Evolutionary conservation across 2,797 vertebrate genomes (phyloP).

Genomic region (Coregonus ussuriensis): DNA sequence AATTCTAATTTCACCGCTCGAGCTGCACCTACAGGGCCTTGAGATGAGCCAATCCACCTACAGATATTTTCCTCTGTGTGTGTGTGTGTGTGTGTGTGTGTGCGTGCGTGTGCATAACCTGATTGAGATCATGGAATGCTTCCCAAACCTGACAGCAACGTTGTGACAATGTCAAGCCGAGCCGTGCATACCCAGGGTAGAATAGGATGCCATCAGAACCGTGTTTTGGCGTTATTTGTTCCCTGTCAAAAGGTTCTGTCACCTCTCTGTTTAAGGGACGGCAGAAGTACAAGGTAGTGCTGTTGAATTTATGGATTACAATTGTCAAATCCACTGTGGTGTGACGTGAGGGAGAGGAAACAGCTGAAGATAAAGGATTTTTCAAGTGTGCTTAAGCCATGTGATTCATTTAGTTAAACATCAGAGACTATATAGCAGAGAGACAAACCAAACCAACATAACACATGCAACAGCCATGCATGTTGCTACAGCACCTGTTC

Average conservation of each 20-base stretch:
- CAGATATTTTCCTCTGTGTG: constrained; percentile 19
- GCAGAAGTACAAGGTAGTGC: constrained; percentile 10
- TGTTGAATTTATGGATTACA: constrained; percentile 28
- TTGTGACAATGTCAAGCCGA: background rate
- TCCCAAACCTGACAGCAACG: constrained; percentile 1
- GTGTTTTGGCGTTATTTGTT: constrained; percentile 21
- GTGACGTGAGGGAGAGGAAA: background rate
- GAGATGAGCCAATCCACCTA: constrained; percentile 9
- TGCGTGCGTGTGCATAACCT: background rate
- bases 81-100: background rate
- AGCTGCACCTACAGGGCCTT: background rate
- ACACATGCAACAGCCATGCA: background rate
- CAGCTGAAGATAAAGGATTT: constrained; percentile 8
- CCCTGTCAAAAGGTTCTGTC: constrained; percentile 25
- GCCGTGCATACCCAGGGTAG: too few relatives aligned
- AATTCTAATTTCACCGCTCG: constrained; percentile 16
- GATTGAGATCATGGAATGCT: background rate
- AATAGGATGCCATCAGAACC: background rate
- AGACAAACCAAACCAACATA: background rate
- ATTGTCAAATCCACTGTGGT: constrained; percentile 29
- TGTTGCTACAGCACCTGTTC: background rate
- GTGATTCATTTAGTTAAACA: constrained; percentile 11
- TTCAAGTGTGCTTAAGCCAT: constrained; percentile 31
- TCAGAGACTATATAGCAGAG: constrained; percentile 1
- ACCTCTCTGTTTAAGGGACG: constrained; percentile 6